Evolutionary conservation across 2,113 vertebrate species (phyloP).

Genomic region (Vimba vimba): DNA sequence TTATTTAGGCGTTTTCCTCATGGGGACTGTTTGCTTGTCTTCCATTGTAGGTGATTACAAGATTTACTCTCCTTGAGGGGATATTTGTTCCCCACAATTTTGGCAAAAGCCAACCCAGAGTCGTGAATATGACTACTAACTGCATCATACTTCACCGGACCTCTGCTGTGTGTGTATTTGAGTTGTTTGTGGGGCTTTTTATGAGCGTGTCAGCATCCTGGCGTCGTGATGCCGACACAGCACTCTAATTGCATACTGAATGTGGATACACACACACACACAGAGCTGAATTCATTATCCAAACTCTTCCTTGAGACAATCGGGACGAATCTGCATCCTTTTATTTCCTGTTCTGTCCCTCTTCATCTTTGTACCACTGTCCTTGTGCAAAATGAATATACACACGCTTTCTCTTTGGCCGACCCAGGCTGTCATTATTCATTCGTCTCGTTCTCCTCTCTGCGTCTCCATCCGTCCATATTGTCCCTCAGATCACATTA

Average conservation of each 20-base stretch:
- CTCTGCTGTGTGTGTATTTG: conserved; percentile 31
- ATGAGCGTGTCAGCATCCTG: conserved; percentile 16
- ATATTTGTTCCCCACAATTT: not conserved
- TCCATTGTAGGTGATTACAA: not conserved
- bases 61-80: not conserved
- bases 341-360: not conserved
- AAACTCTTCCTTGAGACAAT: conserved; percentile 22
- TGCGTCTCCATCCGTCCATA: conserved; percentile 26
- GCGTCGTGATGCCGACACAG: conserved; percentile 15
- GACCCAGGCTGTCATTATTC: conserved; percentile 42
- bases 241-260: conserved; percentile 45
- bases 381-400: conserved; percentile 6
- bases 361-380: conserved; percentile 6
- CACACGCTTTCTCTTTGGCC: conserved; percentile 9
- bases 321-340: conserved; percentile 1
- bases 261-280: not conserved
- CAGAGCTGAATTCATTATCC: conserved; percentile 21
- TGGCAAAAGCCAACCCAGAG: not conserved
- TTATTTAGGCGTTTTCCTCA: conserved; percentile 13
- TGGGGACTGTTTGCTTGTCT: conserved; percentile 4
- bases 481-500: conserved; percentile 42
- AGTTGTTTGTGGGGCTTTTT: conserved; percentile 30
- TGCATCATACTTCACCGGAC: conserved; percentile 4
- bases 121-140: conserved; percentile 20
- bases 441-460: conserved; percentile 26